phyloP scores from a whole-genome alignment of 2,888 invertebrate species.

The Odiellus spinosus region DNA sequence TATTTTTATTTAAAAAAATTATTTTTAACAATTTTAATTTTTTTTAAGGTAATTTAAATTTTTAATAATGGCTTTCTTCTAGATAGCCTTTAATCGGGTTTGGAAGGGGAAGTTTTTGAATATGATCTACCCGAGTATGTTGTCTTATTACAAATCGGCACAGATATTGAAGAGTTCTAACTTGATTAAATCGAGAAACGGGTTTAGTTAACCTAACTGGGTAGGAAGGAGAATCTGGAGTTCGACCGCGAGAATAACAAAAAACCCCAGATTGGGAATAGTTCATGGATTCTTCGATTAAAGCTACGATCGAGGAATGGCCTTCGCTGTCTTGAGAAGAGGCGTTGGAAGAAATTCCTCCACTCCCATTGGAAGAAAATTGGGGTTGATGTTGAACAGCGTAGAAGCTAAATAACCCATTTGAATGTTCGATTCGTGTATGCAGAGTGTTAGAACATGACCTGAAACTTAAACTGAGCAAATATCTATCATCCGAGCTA shows the following conservation, averaged over 20 bases:
- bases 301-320: slow-evolving; percentile 46
- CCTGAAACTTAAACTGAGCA: slow-evolving; percentile 57
- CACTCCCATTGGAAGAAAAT: neutral
- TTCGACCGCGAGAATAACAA: slow-evolving; percentile 51
- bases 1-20: no score
- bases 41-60: neutral
- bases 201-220: slow-evolving; percentile 57
- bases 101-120: slow-evolving; percentile 49
- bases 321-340: slow-evolving; percentile 35
- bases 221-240: slow-evolving; percentile 49
- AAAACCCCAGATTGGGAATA: slow-evolving; percentile 52
- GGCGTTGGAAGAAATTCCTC: neutral
- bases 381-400: slow-evolving; percentile 21
- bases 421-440: slow-evolving; percentile 53
- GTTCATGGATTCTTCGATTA: slow-evolving; percentile 55
- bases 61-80: slow-evolving; percentile 25
- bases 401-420: slow-evolving; percentile 42
- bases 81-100: slow-evolving; percentile 43
- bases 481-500: slow-evolving; percentile 50
- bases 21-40: no score
- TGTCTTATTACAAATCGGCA: slow-evolving; percentile 56
- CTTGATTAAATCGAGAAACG: slow-evolving; percentile 52
- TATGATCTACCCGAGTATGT: slow-evolving; percentile 47
- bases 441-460: slow-evolving; percentile 49
- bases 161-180: slow-evolving; percentile 50